These are phyloP conservation scores for Microchrysa polita DNA, from an alignment of 2,888 invertebrate species.

Conservation along the genomic window DNA sequence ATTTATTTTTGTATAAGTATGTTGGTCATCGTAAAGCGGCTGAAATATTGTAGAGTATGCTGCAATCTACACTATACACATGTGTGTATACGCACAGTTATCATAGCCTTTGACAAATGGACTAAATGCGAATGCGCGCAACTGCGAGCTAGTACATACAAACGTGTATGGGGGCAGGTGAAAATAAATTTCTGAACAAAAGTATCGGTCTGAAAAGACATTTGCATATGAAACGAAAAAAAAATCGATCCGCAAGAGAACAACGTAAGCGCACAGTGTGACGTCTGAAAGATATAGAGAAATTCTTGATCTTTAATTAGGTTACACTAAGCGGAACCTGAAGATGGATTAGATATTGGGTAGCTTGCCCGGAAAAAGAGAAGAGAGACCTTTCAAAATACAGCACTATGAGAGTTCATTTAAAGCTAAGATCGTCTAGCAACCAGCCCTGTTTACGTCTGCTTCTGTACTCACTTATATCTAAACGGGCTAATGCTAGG, in stretches of 20 bases:
- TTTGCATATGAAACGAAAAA: slow-evolving; percentile 30
- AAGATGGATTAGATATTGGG: too few relatives aligned
- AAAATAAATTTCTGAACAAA: too few relatives aligned
- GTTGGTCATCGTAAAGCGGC: slow-evolving; percentile 30
- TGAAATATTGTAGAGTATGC: slow-evolving; percentile 15
- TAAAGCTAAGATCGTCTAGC: too few relatives aligned
- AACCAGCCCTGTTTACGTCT: too few relatives aligned
- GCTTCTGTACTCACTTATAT: neutral
- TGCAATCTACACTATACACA: slow-evolving; percentile 23
- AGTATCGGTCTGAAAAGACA: neutral
- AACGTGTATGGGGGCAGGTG: too few relatives aligned
- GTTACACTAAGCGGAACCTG: too few relatives aligned
- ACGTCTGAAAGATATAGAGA: too few relatives aligned
- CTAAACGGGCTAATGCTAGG: slow-evolving; percentile 24
- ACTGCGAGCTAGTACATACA: neutral
- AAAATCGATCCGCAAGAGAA: neutral
- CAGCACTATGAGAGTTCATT: too few relatives aligned
- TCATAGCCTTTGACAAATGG: slow-evolving; percentile 17
- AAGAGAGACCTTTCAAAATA: too few relatives aligned
- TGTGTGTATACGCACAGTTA: slow-evolving; percentile 26
- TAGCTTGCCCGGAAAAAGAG: too few relatives aligned
- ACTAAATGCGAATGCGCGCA: neutral
- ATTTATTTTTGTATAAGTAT: slow-evolving; percentile 5
- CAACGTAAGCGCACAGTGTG: too few relatives aligned
- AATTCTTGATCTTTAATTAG: too few relatives aligned